Conservation (phyloP, 64 coral and sea anemone species). For the Trachythela sp. region DNA sequence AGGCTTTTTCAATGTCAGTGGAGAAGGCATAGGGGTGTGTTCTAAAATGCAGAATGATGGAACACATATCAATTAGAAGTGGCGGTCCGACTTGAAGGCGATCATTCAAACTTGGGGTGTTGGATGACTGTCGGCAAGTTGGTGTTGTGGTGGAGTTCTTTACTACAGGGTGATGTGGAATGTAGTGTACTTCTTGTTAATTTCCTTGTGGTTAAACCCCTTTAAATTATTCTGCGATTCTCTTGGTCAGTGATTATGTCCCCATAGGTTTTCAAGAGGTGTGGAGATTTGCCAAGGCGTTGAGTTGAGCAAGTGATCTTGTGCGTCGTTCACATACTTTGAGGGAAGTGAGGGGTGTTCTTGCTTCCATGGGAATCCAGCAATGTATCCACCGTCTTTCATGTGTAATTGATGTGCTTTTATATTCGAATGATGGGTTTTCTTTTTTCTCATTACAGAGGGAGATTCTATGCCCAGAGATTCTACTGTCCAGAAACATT, state of each 20-base stretch:
- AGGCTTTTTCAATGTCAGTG: background rate
- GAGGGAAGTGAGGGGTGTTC: background rate
- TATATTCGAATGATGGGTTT: background rate
- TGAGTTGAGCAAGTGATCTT: background rate
- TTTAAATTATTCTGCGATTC: background rate
- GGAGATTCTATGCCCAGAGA: background rate
- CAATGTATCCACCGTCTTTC: background rate
- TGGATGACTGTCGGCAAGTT: background rate
- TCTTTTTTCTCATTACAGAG: background rate
- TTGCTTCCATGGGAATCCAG: background rate
- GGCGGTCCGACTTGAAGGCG: background rate
- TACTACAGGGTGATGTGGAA: background rate
- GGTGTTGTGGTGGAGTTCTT: background rate
- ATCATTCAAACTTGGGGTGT: background rate
- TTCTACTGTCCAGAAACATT: too few species aligned
- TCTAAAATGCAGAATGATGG: background rate
- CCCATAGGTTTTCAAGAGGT: background rate
- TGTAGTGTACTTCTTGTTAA: background rate
- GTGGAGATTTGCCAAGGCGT: background rate
- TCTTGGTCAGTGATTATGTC: background rate
- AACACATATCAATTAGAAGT: background rate
- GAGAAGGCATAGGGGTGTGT: background rate
- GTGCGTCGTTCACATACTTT: background rate
- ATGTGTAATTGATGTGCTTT: background rate
- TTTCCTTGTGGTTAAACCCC: background rate